These are phyloP conservation scores for Apocrypta bakeri DNA, from an alignment of 1,140 invertebrate species.

Conservation along the genomic window DNA sequence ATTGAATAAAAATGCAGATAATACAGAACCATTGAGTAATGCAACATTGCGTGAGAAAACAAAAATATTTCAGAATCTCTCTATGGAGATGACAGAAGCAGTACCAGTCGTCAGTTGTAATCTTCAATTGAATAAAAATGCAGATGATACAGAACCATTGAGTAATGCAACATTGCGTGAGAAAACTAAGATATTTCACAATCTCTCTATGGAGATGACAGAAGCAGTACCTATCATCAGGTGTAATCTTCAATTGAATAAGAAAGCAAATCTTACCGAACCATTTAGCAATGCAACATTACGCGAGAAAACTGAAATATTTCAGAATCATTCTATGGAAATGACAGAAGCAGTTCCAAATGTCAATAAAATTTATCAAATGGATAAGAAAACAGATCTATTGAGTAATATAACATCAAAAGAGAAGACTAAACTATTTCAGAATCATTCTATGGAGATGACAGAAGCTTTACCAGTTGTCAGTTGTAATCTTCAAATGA, in stretches of 20 bases:
- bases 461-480: conserved; percentile 1
- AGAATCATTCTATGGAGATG: conserved; percentile 48
- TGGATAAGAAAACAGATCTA: background rate
- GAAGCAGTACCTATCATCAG: conserved; percentile 13
- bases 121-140: conserved; percentile 4
- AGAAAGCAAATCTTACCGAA: background rate
- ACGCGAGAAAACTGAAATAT: conserved; percentile 8
- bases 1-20: background rate
- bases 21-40: background rate
- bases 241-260: background rate
- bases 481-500: background rate
- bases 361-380: background rate
- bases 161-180: background rate
- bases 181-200: conserved; percentile 31
- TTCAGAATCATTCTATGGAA: conserved; percentile 38
- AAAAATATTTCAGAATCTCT: conserved; percentile 6
- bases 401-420: background rate
- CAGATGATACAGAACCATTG: background rate
- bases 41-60: background rate
- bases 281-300: background rate
- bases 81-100: conserved; percentile 46
- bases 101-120: conserved; percentile 8
- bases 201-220: conserved; percentile 47
- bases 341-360: conserved; percentile 24
- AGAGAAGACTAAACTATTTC: conserved; percentile 26